These are phyloP conservation scores for Cantharis rustica DNA, from an alignment of 2,888 invertebrate genomes.

Conservation along the genomic window DNA sequence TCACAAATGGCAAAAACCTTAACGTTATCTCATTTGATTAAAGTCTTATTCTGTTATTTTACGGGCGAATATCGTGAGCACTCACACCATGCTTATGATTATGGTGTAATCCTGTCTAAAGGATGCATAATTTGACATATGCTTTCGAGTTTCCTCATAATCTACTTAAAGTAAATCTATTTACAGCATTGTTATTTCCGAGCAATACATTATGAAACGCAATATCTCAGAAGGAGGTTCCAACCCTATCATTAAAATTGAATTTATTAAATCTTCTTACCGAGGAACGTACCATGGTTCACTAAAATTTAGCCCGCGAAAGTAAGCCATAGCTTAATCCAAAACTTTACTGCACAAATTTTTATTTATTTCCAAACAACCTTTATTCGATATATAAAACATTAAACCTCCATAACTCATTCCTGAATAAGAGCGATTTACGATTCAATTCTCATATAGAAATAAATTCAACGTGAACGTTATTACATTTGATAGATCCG, in stretches of 20 bases:
- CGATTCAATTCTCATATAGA: background rate
- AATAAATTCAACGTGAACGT: background rate
- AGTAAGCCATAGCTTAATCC: background rate
- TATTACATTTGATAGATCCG: background rate
- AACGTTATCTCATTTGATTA: background rate
- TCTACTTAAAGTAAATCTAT: background rate
- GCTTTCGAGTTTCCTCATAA: background rate
- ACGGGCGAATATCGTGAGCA: background rate
- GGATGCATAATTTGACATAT: background rate
- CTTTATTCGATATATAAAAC: background rate
- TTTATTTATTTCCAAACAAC: background rate
- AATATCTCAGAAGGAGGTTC: background rate
- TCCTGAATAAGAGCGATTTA: background rate
- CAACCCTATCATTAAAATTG: background rate
- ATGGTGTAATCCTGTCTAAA: background rate
- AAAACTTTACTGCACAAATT: background rate
- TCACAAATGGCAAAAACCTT: background rate
- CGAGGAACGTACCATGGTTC: background rate
- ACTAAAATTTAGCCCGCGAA: background rate
- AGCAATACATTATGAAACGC: background rate
- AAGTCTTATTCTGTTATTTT: background rate
- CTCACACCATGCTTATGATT: background rate
- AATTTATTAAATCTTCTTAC: background rate
- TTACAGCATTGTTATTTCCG: background rate
- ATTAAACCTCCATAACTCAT: background rate